Conservation (phyloP, 2,113 vertebrate species). For the Sebastes fasciatus region DNA sequence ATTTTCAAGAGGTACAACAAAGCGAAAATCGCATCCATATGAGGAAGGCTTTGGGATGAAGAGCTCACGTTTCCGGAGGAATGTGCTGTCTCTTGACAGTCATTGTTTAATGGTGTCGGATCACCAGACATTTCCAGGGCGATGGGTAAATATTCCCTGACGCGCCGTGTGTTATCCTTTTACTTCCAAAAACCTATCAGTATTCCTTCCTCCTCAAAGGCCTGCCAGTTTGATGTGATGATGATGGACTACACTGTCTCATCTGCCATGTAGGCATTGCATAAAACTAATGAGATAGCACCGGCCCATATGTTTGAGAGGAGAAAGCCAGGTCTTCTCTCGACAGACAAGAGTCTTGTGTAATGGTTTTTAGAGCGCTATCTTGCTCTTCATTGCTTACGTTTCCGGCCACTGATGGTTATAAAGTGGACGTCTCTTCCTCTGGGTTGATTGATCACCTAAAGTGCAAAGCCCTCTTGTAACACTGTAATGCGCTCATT, state of each 20-base stretch:
- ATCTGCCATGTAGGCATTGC: constrained; percentile 45
- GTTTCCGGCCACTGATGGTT: constrained; percentile 73
- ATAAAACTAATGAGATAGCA: constrained; percentile 59
- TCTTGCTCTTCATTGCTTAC: constrained; percentile 56
- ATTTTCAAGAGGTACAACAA: constrained; percentile 72
- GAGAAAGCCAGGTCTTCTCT: constrained; percentile 23
- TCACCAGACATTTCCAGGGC: constrained; percentile 49
- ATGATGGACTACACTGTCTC: constrained; percentile 63
- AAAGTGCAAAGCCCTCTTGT: constrained; percentile 63
- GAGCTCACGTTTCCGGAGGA: constrained; percentile 49
- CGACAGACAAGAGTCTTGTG: constrained; percentile 37
- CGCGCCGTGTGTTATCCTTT: constrained; percentile 9
- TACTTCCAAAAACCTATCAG: constrained; percentile 45
- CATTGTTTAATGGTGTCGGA: constrained; percentile 47
- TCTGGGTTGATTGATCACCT: constrained; percentile 76
- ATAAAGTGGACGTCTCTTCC: constrained; percentile 69
- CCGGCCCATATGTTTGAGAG: constrained; percentile 33
- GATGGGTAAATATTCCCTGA: constrained; percentile 51
- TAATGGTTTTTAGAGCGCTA: constrained; percentile 64
- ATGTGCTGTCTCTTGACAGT: constrained; percentile 35
- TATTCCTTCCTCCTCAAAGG: constrained; percentile 44
- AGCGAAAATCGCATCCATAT: constrained; percentile 61
- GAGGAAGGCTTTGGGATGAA: constrained; percentile 52
- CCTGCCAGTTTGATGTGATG: constrained; percentile 55
- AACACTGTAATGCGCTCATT: constrained; percentile 61